A percentile compares a stretch with the other conserved stretches of the same genome.
phyloP scores from a whole-genome alignment of 2,888 invertebrate species.

The Hyposoter didymator region DNA sequence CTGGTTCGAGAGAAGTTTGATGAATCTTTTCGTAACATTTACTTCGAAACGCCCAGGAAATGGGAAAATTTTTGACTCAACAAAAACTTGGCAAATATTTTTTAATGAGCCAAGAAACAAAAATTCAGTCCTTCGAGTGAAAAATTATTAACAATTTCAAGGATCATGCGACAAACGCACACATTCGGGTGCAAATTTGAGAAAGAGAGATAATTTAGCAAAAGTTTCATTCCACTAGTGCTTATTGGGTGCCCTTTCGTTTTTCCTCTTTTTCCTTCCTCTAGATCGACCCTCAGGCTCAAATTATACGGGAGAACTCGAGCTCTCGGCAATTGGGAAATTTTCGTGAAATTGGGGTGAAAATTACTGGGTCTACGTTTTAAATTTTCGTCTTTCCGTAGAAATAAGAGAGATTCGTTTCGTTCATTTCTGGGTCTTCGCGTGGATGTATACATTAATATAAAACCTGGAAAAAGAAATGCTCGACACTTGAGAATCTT shows the following conservation, averaged over 20 bases:
- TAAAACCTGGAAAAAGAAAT: not conserved
- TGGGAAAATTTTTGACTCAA: not conserved
- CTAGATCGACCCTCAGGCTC: conserved; percentile 48
- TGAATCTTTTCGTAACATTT: not conserved
- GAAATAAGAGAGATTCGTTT: conserved; percentile 65
- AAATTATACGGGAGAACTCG: conserved; percentile 67
- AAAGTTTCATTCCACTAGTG: conserved; percentile 42
- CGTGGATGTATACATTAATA: not conserved
- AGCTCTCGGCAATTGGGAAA: conserved; percentile 70
- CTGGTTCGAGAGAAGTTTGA: not conserved
- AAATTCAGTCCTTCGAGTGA: not conserved
- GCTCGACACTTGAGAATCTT: not conserved
- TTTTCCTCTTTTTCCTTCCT: conserved; percentile 33
- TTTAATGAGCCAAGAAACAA: not conserved
- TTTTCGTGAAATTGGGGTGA: conserved; percentile 74
- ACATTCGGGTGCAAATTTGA: conserved; percentile 21
- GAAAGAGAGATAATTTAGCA: conserved; percentile 28
- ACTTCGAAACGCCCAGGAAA: not conserved
- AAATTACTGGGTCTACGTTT: conserved; percentile 71
- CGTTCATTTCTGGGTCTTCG: not conserved
- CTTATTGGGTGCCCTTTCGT: conserved; percentile 46
- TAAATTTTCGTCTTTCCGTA: conserved; percentile 66
- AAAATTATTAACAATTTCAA: not conserved
- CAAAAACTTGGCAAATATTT: not conserved
- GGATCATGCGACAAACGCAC: conserved; percentile 12